phyloP scores from a whole-genome alignment of 2,888 invertebrate species.

The Hypomecis punctinalis region DNA sequence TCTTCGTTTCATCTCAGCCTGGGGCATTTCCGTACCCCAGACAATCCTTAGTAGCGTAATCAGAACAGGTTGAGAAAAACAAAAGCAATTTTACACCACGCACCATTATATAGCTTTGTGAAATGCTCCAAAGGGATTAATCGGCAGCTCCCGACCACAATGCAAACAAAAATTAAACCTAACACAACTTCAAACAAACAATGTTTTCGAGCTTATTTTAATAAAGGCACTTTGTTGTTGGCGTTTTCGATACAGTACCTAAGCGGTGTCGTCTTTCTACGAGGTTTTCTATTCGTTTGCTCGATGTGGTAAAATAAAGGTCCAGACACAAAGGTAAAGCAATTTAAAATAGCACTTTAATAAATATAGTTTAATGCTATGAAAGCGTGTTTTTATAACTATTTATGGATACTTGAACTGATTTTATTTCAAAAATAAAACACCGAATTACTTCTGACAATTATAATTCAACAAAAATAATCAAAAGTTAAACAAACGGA shows the following conservation, averaged over 20 bases:
- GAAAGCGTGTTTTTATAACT: too few relatives aligned
- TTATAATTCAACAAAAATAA: too few relatives aligned
- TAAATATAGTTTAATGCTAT: too few relatives aligned
- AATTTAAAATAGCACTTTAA: too few relatives aligned
- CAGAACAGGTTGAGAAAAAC: neutral
- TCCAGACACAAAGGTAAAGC: neutral
- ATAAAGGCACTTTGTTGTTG: slow-evolving; percentile 28
- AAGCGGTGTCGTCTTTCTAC: slow-evolving; percentile 9
- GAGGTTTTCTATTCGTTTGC: slow-evolving; percentile 34
- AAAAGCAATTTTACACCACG: slow-evolving; percentile 14
- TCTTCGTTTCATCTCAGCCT: too few relatives aligned
- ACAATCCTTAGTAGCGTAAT: too few relatives aligned
- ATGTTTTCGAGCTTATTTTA: slow-evolving; percentile 30
- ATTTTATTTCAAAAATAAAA: too few relatives aligned
- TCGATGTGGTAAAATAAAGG: slow-evolving; percentile 6
- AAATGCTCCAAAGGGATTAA: slow-evolving; percentile 27
- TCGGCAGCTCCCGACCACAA: slow-evolving; percentile 23
- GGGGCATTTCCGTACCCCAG: too few relatives aligned
- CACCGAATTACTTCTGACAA: too few relatives aligned
- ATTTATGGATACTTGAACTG: too few relatives aligned
- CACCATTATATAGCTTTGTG: neutral
- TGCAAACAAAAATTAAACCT: slow-evolving; percentile 28
- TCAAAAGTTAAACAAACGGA: too few relatives aligned
- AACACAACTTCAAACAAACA: slow-evolving; percentile 29
- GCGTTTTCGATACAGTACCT: slow-evolving; percentile 25